Conservation (phyloP, 2,888 invertebrate species). For the Julus scandinavius region DNA sequence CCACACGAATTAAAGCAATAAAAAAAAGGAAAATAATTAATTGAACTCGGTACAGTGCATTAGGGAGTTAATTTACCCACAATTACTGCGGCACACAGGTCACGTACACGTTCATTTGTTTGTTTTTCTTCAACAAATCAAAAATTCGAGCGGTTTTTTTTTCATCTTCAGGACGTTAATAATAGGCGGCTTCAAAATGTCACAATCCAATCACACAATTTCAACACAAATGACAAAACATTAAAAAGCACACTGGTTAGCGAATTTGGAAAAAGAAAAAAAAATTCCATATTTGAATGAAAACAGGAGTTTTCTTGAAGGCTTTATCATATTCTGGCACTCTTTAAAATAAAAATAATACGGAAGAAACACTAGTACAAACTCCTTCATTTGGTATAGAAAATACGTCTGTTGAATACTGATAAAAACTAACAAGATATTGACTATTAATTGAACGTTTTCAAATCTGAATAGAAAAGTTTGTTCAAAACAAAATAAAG, state of each 20-base stretch:
- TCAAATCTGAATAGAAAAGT: background rate
- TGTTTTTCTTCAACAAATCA: background rate
- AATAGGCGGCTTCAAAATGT: background rate
- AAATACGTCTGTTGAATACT: background rate
- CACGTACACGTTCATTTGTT: background rate
- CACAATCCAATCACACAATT: conserved; percentile 40
- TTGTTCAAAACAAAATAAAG: too few relatives aligned
- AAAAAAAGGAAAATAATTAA: background rate
- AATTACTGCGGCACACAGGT: background rate
- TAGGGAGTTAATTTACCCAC: background rate
- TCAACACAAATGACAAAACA: conserved; percentile 38
- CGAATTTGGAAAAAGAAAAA: background rate
- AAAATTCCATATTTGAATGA: background rate
- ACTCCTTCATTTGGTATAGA: background rate
- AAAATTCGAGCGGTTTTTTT: background rate
- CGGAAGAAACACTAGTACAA: background rate
- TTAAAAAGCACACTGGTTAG: conserved; percentile 30
- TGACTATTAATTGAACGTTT: background rate
- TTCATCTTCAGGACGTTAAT: background rate
- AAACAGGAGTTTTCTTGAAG: conserved; percentile 17
- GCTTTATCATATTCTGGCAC: background rate
- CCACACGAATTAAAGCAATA: conserved; percentile 30
- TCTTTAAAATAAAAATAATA: conserved; percentile 4
- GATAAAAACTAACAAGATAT: background rate
- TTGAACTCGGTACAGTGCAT: background rate